A percentile compares a stretch with the other conserved stretches of the same genome.
Evolutionary conservation across 2,113 vertebrate genomes (phyloP).

Genomic region (Cyprinodon tularosa): DNA sequence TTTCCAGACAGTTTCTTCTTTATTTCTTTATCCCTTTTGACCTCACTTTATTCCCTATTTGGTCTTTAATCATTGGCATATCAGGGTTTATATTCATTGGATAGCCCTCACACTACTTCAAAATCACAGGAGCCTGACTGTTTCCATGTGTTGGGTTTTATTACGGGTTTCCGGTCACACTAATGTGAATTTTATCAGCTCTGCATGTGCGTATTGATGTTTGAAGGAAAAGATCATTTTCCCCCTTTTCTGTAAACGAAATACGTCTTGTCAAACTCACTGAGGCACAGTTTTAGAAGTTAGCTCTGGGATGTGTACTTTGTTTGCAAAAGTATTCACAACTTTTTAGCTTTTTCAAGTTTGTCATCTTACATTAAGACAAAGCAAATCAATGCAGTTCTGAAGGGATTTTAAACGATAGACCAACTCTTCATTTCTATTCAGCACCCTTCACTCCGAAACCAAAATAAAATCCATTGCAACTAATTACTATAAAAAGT

Average conservation of each 20-base stretch:
- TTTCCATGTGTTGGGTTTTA: slow-evolving; percentile 77
- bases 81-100: slow-evolving; percentile 68
- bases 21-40: slow-evolving; percentile 34
- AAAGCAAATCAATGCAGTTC: neutral
- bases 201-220: slow-evolving; percentile 71
- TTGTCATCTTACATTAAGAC: neutral
- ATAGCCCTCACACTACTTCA: slow-evolving; percentile 58
- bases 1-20: slow-evolving; percentile 26
- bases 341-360: neutral
- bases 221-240: slow-evolving; percentile 56
- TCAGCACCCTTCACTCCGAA: too few relatives aligned
- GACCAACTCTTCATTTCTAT: neutral
- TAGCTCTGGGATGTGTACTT: slow-evolving; percentile 10
- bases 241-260: neutral
- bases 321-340: neutral
- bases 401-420: neutral
- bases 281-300: slow-evolving; percentile 27
- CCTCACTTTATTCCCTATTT: slow-evolving; percentile 45
- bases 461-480: too few relatives aligned
- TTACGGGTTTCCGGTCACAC: slow-evolving; percentile 68
- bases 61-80: slow-evolving; percentile 67
- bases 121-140: slow-evolving; percentile 74
- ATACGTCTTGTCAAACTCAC: slow-evolving; percentile 31
- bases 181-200: slow-evolving; percentile 78
- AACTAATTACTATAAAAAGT: too few relatives aligned